Base-by-base conservation (phyloP, 1,140 invertebrate genomes). In the Camponotus vicinus region DNA sequence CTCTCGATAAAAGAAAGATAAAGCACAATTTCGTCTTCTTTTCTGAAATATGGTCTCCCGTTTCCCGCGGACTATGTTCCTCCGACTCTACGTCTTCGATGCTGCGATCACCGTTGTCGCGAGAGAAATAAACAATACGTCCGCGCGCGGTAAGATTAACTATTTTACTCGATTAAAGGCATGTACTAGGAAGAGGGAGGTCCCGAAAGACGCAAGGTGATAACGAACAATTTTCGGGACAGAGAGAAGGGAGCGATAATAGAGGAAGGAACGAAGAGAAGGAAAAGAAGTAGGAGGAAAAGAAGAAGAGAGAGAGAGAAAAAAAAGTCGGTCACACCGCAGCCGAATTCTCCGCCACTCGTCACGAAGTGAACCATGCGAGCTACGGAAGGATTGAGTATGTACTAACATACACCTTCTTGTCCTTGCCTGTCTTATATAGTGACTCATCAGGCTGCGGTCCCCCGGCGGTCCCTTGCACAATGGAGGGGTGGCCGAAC, bases 401-500 rank as follows among this genome's bases (percentile, higher is more conserved):
- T 94, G 92, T 92, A 94, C 94, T 95, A 94, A 93, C 93, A 94
- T 94, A 94, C 92, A 93, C 93, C 92, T 94, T 94, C 93, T 94
- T 94, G 93, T 95, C 94, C 94, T 95, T 95, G 94, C 94, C 92
- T 93, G 93, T 93, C 94, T 95, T 95, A 94, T 95, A 95, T 95
- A 95, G 93, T 94, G 93, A 94, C 92, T 94, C 94, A 95, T 95
- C 93, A 92, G 86, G 92, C 89, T 89, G 90, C 89, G 90, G 91
- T 90, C 92, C 92, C 91, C 92, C 91, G 89, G 69, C 67, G 45
- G 77, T 79, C 85, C 55, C 83, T 85, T 71, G 89, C 57, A 87
- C 85, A 86, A 84, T 88, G 88, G 80, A 84, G 86, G 82, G 83
- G 67, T 45, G 79, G 57, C 57, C 73, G 18, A 76, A 85, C 9